Evolutionary conservation across 2,888 invertebrate genomes (phyloP).

Genomic region (Anodontia alba): DNA sequence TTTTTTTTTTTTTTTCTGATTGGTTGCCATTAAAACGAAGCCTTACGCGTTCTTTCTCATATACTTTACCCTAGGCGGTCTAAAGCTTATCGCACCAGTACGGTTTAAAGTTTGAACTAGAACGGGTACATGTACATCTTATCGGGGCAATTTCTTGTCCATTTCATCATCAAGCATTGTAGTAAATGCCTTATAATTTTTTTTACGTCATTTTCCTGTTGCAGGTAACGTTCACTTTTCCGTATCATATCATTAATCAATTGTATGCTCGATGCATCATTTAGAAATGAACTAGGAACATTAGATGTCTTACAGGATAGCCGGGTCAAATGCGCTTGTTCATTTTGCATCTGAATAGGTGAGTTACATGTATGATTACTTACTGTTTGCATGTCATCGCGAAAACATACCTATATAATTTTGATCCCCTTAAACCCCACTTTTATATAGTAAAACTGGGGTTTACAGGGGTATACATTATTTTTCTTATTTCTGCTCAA

Average conservation of each 20-base stretch:
- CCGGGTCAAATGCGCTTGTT: neutral
- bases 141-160: neutral
- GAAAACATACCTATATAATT: no score
- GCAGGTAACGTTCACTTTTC: neutral
- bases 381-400: neutral
- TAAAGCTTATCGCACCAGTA: slow-evolving; percentile 19
- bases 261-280: neutral
- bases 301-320: neutral
- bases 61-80: slow-evolving; percentile 6
- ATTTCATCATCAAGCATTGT: neutral
- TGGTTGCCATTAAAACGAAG: neutral
- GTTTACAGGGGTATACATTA: no score
- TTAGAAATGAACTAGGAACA: neutral
- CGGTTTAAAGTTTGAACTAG: neutral
- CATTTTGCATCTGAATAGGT: neutral
- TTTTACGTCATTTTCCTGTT: neutral
- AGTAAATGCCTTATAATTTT: neutral
- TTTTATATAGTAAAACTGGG: no score
- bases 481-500: no score
- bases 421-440: no score
- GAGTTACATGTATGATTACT: neutral
- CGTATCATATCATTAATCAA: neutral
- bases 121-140: neutral
- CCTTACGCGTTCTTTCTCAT: slow-evolving; percentile 22
- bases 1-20: neutral